A percentile compares a stretch with the other conserved stretches of the same genome.
Conservation (phyloP, 2,888 invertebrate genomes). For the Liodrosophila aerea region DNA sequence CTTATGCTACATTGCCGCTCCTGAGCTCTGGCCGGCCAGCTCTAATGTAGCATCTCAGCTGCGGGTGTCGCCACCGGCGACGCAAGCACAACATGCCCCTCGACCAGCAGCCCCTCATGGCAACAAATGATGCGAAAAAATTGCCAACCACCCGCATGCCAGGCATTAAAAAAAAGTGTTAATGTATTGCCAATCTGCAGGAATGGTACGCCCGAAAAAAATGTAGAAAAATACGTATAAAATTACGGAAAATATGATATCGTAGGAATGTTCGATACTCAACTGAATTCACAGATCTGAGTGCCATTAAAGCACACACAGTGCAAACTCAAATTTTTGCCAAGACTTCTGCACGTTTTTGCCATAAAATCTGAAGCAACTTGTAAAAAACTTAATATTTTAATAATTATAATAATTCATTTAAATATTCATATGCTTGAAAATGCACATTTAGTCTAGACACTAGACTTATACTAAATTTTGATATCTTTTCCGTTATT, state of each 20-base stretch:
- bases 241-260: constrained; percentile 43
- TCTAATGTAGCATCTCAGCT: constrained; percentile 53
- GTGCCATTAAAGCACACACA: constrained; percentile 8
- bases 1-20: constrained; percentile 67
- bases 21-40: constrained; percentile 32
- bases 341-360: constrained; percentile 2
- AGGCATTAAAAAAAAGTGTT: constrained; percentile 61
- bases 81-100: constrained; percentile 16
- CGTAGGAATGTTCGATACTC: constrained; percentile 30
- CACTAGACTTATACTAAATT: neutral
- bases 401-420: constrained; percentile 1
- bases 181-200: constrained; percentile 62
- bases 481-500: neutral
- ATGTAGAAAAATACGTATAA: constrained; percentile 3
- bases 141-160: constrained; percentile 60
- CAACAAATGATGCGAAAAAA: constrained; percentile 76
- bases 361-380: neutral
- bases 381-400: neutral
- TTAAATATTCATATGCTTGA: neutral
- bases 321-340: too few relatives aligned
- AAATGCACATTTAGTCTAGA: neutral
- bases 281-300: constrained; percentile 5
- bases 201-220: constrained; percentile 3
- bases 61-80: constrained; percentile 58
- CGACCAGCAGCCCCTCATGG: constrained; percentile 9